Percentiles rank a stretch among this genome's conserved stretches.
Conservation (phyloP, 1,140 invertebrate species). For the Heliconius melpomene region DNA sequence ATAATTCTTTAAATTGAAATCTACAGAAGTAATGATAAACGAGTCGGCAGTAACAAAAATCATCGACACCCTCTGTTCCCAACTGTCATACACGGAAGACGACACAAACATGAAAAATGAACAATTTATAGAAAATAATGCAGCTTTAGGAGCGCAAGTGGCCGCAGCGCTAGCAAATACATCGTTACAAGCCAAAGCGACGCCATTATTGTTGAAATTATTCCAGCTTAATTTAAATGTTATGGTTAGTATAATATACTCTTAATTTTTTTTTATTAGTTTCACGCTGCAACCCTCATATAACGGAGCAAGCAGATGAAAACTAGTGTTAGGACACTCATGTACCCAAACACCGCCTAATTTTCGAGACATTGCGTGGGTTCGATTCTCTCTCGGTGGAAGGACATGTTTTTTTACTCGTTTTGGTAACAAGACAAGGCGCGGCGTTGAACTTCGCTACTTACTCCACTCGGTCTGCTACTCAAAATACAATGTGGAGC, state of each 20-base stretch:
- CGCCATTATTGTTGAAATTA: slow-evolving; percentile 4
- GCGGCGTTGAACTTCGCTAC: background rate
- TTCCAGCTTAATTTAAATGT: slow-evolving; percentile 2
- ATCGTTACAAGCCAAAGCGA: background rate
- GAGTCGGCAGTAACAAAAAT: slow-evolving; percentile 22
- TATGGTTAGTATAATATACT: background rate
- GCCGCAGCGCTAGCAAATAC: slow-evolving; percentile 18
- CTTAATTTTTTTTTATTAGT: too few species aligned
- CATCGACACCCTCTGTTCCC: background rate
- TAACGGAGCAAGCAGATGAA: too few species aligned
- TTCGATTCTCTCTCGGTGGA: too few species aligned
- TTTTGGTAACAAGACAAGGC: background rate
- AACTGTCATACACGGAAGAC: background rate
- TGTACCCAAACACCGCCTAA: too few species aligned
- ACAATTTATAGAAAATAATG: background rate
- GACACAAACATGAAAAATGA: too few species aligned
- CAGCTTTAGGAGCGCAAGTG: slow-evolving; percentile 41
- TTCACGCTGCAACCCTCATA: too few species aligned
- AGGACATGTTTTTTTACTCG: too few species aligned
- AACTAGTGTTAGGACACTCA: too few species aligned
- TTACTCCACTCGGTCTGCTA: too few species aligned
- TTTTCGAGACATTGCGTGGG: too few species aligned
- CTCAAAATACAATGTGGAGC: too few species aligned
- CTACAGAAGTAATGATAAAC: slow-evolving; percentile 25
- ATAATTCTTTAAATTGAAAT: background rate